Evolutionary conservation across 2,113 vertebrate genomes (phyloP).

Genomic region (Acrocephalus arundinaceus): DNA sequence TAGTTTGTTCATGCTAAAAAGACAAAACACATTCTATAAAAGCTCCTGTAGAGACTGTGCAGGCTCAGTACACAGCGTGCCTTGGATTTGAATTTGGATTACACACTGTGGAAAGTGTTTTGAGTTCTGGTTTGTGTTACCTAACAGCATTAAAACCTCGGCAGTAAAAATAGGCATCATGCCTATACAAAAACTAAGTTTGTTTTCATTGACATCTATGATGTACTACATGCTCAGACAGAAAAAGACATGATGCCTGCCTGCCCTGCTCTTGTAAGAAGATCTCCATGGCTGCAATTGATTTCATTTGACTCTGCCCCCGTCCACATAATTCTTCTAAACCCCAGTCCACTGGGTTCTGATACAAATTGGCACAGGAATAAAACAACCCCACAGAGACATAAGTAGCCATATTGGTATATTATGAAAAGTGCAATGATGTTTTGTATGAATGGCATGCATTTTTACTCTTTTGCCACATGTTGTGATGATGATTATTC

Average conservation of each 20-base stretch:
- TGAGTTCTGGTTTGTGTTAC: slow-evolving; percentile 36
- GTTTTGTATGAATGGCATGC: not conserved
- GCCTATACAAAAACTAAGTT: not conserved
- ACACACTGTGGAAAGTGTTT: not conserved
- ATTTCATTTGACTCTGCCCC: not conserved
- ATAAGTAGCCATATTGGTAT: not conserved
- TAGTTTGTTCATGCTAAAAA: not conserved
- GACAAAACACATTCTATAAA: not conserved
- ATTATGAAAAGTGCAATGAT: not conserved
- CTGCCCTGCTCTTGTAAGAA: not conserved
- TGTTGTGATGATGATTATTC: not conserved
- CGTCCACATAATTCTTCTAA: not conserved
- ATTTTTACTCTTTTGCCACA: not conserved
- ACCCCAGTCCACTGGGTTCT: not conserved
- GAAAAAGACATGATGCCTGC: not conserved
- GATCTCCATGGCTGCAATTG: not conserved
- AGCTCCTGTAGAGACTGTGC: not conserved
- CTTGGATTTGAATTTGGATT: slow-evolving; percentile 26
- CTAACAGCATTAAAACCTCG: not conserved
- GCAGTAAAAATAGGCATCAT: not conserved
- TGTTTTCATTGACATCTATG: not conserved
- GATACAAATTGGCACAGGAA: not conserved
- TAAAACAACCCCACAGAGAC: not conserved
- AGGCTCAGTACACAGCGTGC: not conserved
- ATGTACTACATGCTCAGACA: not conserved